Evolutionary conservation across 2,797 vertebrate genomes (phyloP).

Genomic region (Periophthalmus magnuspinnatus): DNA sequence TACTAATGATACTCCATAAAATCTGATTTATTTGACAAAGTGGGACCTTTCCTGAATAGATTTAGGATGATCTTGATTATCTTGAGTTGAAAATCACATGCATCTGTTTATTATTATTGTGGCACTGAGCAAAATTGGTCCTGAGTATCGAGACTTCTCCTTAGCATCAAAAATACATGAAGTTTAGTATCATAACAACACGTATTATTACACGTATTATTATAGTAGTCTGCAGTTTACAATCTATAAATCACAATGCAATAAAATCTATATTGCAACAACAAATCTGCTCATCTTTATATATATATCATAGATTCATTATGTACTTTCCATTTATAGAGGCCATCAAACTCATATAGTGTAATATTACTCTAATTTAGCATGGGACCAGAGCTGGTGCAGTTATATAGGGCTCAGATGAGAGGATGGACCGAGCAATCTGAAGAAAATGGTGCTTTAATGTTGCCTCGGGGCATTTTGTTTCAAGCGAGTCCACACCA

Average conservation of each 20-base stretch:
- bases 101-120: too few relatives aligned
- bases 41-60: too few relatives aligned
- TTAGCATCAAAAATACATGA: too few relatives aligned
- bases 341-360: not conserved
- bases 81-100: too few relatives aligned
- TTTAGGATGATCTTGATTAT: too few relatives aligned
- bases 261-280: not conserved
- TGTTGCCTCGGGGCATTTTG: slow-evolving; percentile 2
- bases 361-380: slow-evolving; percentile 1
- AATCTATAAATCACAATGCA: not conserved
- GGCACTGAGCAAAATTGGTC: too few relatives aligned
- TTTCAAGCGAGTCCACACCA: not conserved
- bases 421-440: slow-evolving; percentile 4
- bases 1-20: too few relatives aligned
- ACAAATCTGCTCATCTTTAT: not conserved
- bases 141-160: too few relatives aligned
- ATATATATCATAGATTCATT: not conserved
- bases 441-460: slow-evolving; percentile 22
- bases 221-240: not conserved
- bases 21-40: too few relatives aligned
- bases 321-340: not conserved
- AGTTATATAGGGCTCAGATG: slow-evolving; percentile 12
- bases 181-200: too few relatives aligned
- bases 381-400: not conserved
- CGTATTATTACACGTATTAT: too few relatives aligned